Evolutionary conservation across 2,113 vertebrate genomes (phyloP).

Genomic region (Protobothrops mucrosquamatus): DNA sequence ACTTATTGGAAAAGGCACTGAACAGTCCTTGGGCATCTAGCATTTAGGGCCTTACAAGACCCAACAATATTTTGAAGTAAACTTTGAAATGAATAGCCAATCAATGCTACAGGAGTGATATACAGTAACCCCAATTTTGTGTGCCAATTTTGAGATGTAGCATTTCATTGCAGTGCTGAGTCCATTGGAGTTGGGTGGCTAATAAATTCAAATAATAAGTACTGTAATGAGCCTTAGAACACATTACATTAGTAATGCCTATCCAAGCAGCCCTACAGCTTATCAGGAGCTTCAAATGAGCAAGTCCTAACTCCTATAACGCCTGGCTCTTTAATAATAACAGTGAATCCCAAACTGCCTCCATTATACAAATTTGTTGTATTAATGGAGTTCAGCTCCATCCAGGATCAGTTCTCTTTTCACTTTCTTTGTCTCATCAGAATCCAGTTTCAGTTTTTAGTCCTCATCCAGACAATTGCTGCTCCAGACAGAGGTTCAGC

Average conservation of each 20-base stretch:
- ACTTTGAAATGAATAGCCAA: not conserved
- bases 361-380: not conserved
- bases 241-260: not conserved
- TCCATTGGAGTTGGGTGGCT: not conserved
- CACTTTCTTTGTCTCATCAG: not conserved
- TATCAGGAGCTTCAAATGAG: not conserved
- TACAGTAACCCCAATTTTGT: no score
- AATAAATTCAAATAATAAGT: not conserved
- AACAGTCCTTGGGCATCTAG: not conserved
- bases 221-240: not conserved
- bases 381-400: not conserved
- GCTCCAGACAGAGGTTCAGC: not conserved
- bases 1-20: not conserved
- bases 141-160: not conserved
- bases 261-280: not conserved
- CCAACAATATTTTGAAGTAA: not conserved
- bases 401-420: not conserved
- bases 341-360: not conserved
- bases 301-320: not conserved
- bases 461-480: not conserved
- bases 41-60: not conserved
- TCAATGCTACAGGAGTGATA: not conserved
- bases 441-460: not conserved
- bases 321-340: not conserved
- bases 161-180: not conserved